These are phyloP conservation scores for Orthonevra nobilis DNA, from an alignment of 2,888 invertebrate species.

Conservation along the genomic window DNA sequence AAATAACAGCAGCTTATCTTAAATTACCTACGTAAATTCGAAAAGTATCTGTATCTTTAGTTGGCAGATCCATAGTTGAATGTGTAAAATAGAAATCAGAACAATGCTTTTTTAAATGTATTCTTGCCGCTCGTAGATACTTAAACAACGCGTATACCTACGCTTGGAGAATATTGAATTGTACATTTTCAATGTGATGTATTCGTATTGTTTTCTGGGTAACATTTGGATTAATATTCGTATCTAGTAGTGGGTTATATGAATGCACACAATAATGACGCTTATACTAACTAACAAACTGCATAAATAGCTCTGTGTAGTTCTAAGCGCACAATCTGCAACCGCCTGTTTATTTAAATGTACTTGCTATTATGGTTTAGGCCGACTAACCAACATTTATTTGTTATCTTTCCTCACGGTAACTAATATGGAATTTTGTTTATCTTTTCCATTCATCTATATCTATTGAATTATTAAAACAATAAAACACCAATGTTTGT, in stretches of 20 bases:
- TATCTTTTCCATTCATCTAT: conserved; percentile 63
- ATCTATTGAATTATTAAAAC: conserved; percentile 16
- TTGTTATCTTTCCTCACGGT: conserved; percentile 46
- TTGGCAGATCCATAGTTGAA: conserved; percentile 38
- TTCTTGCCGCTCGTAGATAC: conserved; percentile 22
- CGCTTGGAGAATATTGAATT: too few relatives aligned
- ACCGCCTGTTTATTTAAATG: conserved; percentile 38
- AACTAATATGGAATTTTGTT: conserved; percentile 69
- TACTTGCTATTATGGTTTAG: conserved; percentile 57
- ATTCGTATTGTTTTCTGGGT: conserved; percentile 10
- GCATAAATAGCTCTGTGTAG: conserved; percentile 3
- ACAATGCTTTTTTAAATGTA: conserved; percentile 38
- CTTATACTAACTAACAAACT: conserved; percentile 8
- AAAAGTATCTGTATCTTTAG: not conserved
- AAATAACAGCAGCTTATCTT: conserved; percentile 23
- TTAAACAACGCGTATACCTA: not conserved
- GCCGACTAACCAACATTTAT: conserved; percentile 57
- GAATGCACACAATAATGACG: conserved; percentile 8
- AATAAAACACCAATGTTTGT: conserved; percentile 19
- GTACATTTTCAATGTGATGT: not conserved
- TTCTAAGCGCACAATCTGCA: conserved; percentile 23
- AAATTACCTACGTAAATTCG: not conserved
- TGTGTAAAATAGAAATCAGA: conserved; percentile 26
- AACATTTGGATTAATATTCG: not conserved
- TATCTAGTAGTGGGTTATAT: conserved; percentile 20